Percentiles rank a stretch among this genome's conserved stretches.
Evolutionary conservation across 2,888 invertebrate species (phyloP).

Genomic region (Dermolepida albohirtum): DNA sequence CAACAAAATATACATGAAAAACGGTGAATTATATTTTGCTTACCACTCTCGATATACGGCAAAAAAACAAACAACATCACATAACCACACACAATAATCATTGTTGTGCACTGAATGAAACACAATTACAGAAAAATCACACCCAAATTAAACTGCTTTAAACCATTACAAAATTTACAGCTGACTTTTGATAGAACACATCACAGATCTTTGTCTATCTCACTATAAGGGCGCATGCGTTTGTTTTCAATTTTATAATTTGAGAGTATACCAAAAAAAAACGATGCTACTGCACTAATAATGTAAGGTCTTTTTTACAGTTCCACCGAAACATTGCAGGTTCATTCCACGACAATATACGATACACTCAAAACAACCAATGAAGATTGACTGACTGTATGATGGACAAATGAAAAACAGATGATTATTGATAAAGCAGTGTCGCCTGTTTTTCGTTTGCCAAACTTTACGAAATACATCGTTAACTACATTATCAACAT

Average conservation of each 20-base stretch:
- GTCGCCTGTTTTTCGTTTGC: neutral
- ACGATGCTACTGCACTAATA: slow-evolving; percentile 6
- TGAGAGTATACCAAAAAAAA: slow-evolving; percentile 16
- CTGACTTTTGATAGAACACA: slow-evolving; percentile 68
- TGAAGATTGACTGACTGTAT: slow-evolving; percentile 23
- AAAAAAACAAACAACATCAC: slow-evolving; percentile 76
- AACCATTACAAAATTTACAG: slow-evolving; percentile 70
- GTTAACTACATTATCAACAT: neutral
- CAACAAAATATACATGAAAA: slow-evolving; percentile 13
- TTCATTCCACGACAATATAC: slow-evolving; percentile 10
- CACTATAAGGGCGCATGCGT: slow-evolving; percentile 70
- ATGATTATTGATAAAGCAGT: slow-evolving; percentile 17
- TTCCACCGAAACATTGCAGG: slow-evolving; percentile 19
- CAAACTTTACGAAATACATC: neutral
- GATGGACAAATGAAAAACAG: slow-evolving; percentile 5
- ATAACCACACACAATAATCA: slow-evolving; percentile 76
- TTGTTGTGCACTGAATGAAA: slow-evolving; percentile 64
- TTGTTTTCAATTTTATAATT: slow-evolving; percentile 56
- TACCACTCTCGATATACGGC: slow-evolving; percentile 79
- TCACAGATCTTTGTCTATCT: slow-evolving; percentile 71
- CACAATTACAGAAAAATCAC: slow-evolving; percentile 51
- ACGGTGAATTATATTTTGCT: slow-evolving; percentile 60
- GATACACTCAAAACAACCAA: slow-evolving; percentile 30
- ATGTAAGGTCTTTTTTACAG: neutral
- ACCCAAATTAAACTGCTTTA: slow-evolving; percentile 61